Evolutionary conservation across 1,140 invertebrate genomes (phyloP).

Genomic region (Drosophila sucinea): DNA sequence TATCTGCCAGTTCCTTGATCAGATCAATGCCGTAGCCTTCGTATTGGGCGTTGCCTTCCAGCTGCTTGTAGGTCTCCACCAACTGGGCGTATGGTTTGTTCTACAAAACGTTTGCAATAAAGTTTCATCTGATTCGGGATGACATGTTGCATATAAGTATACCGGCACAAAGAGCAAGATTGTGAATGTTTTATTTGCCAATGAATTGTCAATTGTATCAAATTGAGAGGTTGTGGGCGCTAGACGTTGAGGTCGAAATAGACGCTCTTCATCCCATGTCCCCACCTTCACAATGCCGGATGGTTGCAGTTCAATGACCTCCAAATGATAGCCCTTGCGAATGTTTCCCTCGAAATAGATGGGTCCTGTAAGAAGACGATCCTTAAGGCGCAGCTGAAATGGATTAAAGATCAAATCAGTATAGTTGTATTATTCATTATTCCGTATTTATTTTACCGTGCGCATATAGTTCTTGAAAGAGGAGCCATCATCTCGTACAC

Average conservation of each 20-base stretch:
- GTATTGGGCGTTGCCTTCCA: constrained; percentile 92
- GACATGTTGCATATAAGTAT: background rate
- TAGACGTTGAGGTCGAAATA: constrained; percentile 60
- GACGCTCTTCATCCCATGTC: constrained; percentile 86
- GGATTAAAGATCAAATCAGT: background rate
- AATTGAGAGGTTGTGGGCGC: constrained; percentile 54
- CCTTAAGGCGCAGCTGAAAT: constrained; percentile 55
- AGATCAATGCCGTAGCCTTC: constrained; percentile 93
- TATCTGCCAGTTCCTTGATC: constrained; percentile 88
- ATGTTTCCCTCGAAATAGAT: constrained; percentile 94
- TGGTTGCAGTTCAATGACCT: constrained; percentile 90
- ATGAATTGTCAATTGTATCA: constrained; percentile 84
- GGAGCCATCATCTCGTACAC: constrained; percentile 85
- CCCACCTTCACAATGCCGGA: constrained; percentile 89
- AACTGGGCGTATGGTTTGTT: constrained; percentile 93
- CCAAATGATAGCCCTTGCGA: constrained; percentile 90
- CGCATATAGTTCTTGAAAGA: constrained; percentile 92
- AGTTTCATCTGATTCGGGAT: background rate
- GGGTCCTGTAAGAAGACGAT: constrained; percentile 88
- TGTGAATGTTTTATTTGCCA: constrained; percentile 92
- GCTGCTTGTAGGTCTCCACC: constrained; percentile 87
- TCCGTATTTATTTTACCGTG: constrained; percentile 72
- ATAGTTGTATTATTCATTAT: constrained; percentile 76
- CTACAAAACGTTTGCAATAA: constrained; percentile 80
- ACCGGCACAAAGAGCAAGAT: constrained; percentile 87